phyloP scores from a whole-genome alignment of 2,113 vertebrate genomes.

The Okapia johnstoni region DNA sequence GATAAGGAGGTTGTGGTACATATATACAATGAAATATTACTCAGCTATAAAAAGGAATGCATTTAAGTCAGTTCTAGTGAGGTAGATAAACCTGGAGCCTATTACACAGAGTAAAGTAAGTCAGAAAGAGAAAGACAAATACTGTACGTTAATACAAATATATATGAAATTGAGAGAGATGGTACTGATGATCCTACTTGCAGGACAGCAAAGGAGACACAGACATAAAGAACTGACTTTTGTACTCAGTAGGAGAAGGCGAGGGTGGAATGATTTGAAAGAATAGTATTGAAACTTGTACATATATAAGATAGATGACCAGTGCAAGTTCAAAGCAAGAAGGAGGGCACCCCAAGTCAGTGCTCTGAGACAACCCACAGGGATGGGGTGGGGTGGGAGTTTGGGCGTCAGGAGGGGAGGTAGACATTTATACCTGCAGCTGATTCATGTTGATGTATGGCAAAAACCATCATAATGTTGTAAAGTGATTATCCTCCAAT shows the following conservation, averaged over 20 bases:
- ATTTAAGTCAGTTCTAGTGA: neutral
- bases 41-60: neutral
- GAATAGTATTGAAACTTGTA: neutral
- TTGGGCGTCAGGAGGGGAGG: neutral
- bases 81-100: neutral
- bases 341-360: neutral
- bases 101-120: neutral
- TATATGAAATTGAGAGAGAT: neutral
- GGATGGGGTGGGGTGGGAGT: neutral
- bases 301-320: neutral
- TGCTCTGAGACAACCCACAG: neutral
- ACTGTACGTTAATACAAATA: neutral
- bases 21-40: neutral
- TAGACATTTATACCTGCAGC: neutral
- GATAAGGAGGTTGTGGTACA: neutral
- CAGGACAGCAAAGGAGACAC: neutral
- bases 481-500: neutral
- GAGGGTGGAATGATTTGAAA: neutral
- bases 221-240: neutral
- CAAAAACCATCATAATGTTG: neutral
- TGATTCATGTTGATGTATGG: neutral
- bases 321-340: neutral
- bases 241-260: neutral
- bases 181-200: neutral
- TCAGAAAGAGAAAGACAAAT: neutral